Evolutionary conservation across 2,113 vertebrate species (phyloP).

Genomic region (Aspidoscelis tigris): DNA sequence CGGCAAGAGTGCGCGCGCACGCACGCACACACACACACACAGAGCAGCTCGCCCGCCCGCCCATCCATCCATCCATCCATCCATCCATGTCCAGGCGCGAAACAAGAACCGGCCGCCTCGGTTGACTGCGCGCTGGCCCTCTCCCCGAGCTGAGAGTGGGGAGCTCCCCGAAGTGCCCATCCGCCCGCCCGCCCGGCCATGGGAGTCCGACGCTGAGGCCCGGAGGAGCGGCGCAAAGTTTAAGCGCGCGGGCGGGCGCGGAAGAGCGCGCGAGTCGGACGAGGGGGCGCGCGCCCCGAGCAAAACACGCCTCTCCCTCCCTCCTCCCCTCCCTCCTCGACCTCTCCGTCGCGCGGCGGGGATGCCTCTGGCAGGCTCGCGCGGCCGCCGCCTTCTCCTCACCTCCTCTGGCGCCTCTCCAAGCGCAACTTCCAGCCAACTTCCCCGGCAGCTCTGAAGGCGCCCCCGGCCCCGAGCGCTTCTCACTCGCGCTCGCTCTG

Average conservation of each 20-base stretch:
- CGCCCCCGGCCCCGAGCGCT: not conserved
- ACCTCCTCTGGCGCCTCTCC: conserved; percentile 17
- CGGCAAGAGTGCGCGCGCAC: not conserved
- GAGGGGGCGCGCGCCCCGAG: conserved; percentile 3
- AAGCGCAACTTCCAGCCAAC: conserved; percentile 42
- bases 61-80: too few relatives aligned
- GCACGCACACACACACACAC: not conserved
- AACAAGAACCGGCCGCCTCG: not conserved
- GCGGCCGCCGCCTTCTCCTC: not conserved
- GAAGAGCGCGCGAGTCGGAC: conserved; percentile 3
- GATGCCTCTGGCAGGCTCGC: conserved; percentile 36
- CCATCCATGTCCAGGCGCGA: not conserved
- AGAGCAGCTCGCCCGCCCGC: too few relatives aligned
- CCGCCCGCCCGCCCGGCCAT: not conserved
- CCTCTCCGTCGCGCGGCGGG: conserved; percentile 21
- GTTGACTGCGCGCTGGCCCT: not conserved
- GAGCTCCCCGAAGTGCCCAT: not conserved
- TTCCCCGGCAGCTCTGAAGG: not conserved
- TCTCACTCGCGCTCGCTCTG: not conserved
- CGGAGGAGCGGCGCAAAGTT: not conserved
- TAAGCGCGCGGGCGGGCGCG: not conserved
- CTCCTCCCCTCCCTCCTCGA: not conserved
- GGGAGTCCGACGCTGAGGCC: not conserved
- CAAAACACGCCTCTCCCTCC: conserved; percentile 29
- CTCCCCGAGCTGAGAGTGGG: not conserved